phyloP scores from a whole-genome alignment of 2,888 invertebrate genomes.

The Steinernema scapterisci region DNA sequence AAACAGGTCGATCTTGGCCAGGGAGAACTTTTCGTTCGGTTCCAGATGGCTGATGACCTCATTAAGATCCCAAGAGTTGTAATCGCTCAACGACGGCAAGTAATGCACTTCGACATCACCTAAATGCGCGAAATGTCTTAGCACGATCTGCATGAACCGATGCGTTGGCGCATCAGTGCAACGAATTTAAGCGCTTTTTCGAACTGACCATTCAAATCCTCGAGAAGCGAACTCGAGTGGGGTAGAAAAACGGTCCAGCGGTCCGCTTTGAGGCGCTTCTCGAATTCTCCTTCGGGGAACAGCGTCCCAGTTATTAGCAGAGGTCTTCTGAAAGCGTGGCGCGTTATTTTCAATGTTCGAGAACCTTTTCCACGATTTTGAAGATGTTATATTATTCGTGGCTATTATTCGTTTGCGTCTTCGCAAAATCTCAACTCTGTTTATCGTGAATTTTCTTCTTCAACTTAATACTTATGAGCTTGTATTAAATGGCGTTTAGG shows the following conservation, averaged over 20 bases:
- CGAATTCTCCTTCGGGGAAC: slow-evolving; percentile 29
- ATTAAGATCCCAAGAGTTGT: slow-evolving; percentile 5
- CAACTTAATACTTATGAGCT: no score
- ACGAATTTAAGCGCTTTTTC: background rate
- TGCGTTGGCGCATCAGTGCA: background rate
- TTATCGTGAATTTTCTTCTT: no score
- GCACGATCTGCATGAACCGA: background rate
- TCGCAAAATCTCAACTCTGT: no score
- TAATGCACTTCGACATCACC: slow-evolving; percentile 32
- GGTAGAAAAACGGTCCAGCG: slow-evolving; percentile 35
- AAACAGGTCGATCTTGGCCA: slow-evolving; percentile 33
- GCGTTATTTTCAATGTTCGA: background rate
- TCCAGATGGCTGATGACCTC: slow-evolving; percentile 17
- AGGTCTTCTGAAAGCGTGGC: background rate
- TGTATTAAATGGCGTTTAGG: background rate
- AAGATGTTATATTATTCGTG: no score
- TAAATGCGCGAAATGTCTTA: background rate
- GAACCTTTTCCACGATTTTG: no score
- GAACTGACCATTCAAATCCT: slow-evolving; percentile 33
- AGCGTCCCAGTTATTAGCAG: slow-evolving; percentile 23
- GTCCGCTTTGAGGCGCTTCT: slow-evolving; percentile 10
- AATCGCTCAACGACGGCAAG: slow-evolving; percentile 7
- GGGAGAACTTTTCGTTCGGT: slow-evolving; percentile 4
- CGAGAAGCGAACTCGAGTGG: slow-evolving; percentile 12
- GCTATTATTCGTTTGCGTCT: no score